These are phyloP conservation scores for Laticauda laticaudata DNA, from an alignment of 2,113 vertebrate species.

Conservation along the genomic window DNA sequence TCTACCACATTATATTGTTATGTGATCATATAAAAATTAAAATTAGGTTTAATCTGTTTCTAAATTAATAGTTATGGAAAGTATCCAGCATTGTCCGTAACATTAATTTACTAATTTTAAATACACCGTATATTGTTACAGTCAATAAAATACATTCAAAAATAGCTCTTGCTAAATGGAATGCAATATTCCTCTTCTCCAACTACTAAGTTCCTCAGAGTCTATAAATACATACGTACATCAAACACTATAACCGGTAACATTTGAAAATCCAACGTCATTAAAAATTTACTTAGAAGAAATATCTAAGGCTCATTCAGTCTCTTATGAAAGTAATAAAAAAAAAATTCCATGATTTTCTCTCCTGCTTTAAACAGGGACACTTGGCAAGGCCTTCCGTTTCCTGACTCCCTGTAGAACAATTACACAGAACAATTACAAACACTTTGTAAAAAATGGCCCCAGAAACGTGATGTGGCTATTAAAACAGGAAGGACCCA, in stretches of 20 bases:
- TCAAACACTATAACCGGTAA: not conserved
- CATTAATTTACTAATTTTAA: accelerated
- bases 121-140: not conserved
- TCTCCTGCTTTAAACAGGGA: not conserved
- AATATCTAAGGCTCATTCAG: not conserved
- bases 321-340: not conserved
- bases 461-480: not conserved
- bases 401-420: not conserved
- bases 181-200: accelerated
- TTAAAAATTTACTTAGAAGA: not conserved
- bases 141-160: not conserved
- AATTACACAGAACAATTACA: not conserved
- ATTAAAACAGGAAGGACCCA: not conserved
- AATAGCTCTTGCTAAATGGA: not conserved
- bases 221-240: not conserved
- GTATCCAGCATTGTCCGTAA: not conserved
- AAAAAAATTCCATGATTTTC: not conserved
- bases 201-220: accelerated
- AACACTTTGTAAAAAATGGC: accelerated
- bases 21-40: not conserved
- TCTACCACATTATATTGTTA: accelerated
- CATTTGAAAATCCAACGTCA: not conserved
- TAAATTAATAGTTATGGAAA: not conserved
- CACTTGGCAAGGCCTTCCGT: not conserved
- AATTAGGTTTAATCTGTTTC: not conserved